Evolutionary conservation across 2,113 vertebrate species (phyloP), one percentile per base, ranked within the genome.

Genomic region (Agapornis roseicollis): DNA sequence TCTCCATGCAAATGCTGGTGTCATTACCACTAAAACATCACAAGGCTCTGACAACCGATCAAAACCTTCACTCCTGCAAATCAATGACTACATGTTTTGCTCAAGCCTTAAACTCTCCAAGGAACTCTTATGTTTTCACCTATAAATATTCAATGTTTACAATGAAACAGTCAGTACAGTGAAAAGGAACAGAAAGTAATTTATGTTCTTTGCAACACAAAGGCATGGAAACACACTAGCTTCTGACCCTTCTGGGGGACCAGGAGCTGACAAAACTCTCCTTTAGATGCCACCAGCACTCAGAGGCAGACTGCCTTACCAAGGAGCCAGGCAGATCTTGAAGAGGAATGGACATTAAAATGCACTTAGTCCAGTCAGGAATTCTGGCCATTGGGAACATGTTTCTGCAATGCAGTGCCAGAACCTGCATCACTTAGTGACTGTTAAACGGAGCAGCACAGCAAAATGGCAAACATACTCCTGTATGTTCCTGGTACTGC

Each of bases 351-450:
- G 82, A 61, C 0, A 1, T 41, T 65, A 35, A 78, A 85, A 79
- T 29, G 19, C 41, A 50, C 65, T 70, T 65, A 52, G 18, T 66
- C 50, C 56, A 19, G 7, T 20, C 24, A 65, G 72, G 49, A 89
- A n/a, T 25, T 35, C 68, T 33, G 50, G 35, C 28, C 39, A n/a
- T 44, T 6, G 1, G 46, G n/a, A 69, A 60, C 0, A 0, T 5
- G 22, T 49, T 61, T 70, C 79, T 78, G 52, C 41, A 56, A 65
- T 10, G 23, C 52, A 49, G 11, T 37, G 70, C 50, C 78, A 63
- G 82, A 79, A 77, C 74, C 50, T 27, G 72, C 61, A 61, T 44
- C 39, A 72, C 29, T 47, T 27, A 91, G 81, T 37, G 50, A 49
- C 56, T 65, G 61, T 27, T 69, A 72, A 79, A 60, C 53, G 64